These are phyloP conservation scores for Trileptium ribeirensis DNA, from an alignment of 2,888 invertebrate genomes.

Conservation along the genomic window DNA sequence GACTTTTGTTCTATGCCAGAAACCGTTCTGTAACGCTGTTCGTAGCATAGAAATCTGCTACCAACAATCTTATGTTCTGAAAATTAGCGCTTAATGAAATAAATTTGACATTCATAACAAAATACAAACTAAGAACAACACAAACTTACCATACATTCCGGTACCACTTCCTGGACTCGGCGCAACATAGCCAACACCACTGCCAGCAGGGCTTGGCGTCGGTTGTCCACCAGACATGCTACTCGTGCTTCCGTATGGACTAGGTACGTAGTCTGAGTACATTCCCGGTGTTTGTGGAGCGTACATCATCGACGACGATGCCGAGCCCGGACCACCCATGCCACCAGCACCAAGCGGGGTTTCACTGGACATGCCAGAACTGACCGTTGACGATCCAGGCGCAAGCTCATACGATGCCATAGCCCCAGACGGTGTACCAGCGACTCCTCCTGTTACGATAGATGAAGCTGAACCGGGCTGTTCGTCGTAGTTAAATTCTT, in stretches of 20 bases:
- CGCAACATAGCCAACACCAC: slow-evolving; percentile 52
- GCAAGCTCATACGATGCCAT: background rate
- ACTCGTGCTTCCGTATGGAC: slow-evolving; percentile 57
- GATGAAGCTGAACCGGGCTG: slow-evolving; percentile 14
- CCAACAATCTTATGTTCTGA: no score
- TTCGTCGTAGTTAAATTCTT: slow-evolving; percentile 24
- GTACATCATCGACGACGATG: background rate
- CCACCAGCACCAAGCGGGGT: background rate
- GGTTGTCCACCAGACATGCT: slow-evolving; percentile 39
- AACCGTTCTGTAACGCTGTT: no score
- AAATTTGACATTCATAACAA: background rate
- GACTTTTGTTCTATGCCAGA: no score
- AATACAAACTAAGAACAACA: background rate
- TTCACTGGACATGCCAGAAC: background rate
- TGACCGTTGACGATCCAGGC: slow-evolving; percentile 27
- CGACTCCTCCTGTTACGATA: slow-evolving; percentile 8
- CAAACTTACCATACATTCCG: background rate
- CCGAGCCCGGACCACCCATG: background rate
- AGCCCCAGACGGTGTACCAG: background rate
- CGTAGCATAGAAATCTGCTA: no score
- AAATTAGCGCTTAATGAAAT: no score
- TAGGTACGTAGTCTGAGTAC: slow-evolving; percentile 55
- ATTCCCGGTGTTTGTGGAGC: slow-evolving; percentile 15
- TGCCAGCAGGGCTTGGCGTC: slow-evolving; percentile 54
- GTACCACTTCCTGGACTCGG: slow-evolving; percentile 52